These are phyloP conservation scores for Sitta carolinensis DNA, from an alignment of 2,797 vertebrate species.

Conservation along the genomic window DNA sequence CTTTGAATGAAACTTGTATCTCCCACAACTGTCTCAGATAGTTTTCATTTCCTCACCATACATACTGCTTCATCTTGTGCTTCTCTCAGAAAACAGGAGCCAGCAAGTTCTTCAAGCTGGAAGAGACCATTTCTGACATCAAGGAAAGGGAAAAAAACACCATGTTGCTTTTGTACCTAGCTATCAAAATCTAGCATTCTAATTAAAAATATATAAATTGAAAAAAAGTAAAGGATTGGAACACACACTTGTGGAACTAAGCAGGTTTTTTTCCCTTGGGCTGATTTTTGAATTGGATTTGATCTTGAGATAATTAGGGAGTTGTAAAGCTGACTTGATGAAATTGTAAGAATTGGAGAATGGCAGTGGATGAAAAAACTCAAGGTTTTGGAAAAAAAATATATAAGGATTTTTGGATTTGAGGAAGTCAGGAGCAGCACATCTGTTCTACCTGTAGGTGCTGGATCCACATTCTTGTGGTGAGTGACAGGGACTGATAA, in stretches of 20 bases:
- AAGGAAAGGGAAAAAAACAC: not conserved
- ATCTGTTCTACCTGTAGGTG: not conserved
- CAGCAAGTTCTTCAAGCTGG: not conserved
- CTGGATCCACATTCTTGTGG: not conserved
- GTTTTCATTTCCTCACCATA: not conserved
- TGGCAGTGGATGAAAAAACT: not conserved
- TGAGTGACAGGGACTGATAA: not conserved
- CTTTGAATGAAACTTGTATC: not conserved
- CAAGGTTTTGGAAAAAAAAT: not conserved
- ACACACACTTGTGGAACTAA: not conserved
- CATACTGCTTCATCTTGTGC: constrained; percentile 14
- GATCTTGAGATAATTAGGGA: not conserved
- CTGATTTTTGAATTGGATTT: not conserved
- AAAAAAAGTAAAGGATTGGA: not conserved
- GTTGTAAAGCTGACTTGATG: not conserved
- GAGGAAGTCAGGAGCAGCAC: not conserved
- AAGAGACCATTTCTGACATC: not conserved
- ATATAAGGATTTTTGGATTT: not conserved
- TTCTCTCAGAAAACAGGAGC: constrained; percentile 47
- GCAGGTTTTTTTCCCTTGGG: not conserved
- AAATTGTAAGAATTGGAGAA: not conserved
- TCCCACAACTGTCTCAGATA: not conserved
- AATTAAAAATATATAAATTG: not conserved
- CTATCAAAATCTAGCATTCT: not conserved
- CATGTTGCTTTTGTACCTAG: not conserved